Evolutionary conservation across 2,797 vertebrate genomes (phyloP), one percentile per base, ranked within the genome.

Genomic region (Sebastes cheni): DNA sequence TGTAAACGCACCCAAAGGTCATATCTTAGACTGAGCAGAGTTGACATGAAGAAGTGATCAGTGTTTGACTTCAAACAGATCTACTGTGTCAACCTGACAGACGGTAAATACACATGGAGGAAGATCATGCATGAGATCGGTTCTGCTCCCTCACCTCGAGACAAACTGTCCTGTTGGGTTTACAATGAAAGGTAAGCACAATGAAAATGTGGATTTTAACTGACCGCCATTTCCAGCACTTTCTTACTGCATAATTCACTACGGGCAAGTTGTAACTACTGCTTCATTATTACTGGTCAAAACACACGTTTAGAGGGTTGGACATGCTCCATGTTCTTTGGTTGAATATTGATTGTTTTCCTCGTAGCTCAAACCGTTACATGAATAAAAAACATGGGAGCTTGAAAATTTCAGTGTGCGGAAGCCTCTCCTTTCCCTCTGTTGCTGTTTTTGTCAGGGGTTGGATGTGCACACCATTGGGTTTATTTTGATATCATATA

Each of bases 161-260:
- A 99, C 93, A 99, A 99, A 82, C 95, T 98, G 72, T 97, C 97
- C 88, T 99, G 97, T 93, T 99, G 98, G 98, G 96, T 98, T 68
- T 95, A 99, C 83, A 95, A 96, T 77, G 91, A 85, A 83, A 91
- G 85, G 96, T 96, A 61, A 82, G 83, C 11, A 46, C 18, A 5
- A 30, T 20, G 30, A 65, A 60, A 30, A 60, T 62, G 6, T 60
- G 2, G 12, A 8, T 29, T 67, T 42, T 29, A 3, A 55, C 6
- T 25, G 20, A 18, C 4, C 6, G 18, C 42, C 42, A 46, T 3
- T 46, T 46, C 42, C 42, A 46, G 16, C 14, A 46, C 42, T 7
- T 18, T 46, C 0, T 46, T 46, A 46, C 6, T 46, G 42, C 42
- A 46, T 46, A 18, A 52, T 52, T 52, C 46, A 52, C 18, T 0